Conservation (phyloP, 2,113 vertebrate genomes). For the Hemiprocne comata region DNA sequence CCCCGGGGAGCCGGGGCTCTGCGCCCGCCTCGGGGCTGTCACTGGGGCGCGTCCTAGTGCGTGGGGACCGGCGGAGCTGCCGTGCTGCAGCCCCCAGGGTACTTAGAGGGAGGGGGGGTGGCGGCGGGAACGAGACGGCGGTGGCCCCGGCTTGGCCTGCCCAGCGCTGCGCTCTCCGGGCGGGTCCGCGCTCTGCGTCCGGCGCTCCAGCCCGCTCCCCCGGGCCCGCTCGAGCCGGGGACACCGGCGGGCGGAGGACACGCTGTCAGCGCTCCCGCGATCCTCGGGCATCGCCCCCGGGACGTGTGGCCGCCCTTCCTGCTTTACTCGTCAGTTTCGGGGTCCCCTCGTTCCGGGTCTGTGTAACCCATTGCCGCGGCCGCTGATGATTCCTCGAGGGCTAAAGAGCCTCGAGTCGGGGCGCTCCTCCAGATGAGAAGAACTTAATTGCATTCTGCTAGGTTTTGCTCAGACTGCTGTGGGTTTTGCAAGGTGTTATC, state of each 20-base stretch:
- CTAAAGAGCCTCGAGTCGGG: neutral
- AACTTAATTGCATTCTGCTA: neutral
- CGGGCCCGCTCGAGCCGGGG: neutral
- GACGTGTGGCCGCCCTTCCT: neutral
- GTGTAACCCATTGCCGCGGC: accelerated
- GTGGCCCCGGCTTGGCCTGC: neutral
- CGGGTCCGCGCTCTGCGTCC: too few relatives aligned
- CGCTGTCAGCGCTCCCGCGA: neutral
- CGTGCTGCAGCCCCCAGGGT: neutral
- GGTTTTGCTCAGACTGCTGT: neutral
- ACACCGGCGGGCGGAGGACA: too few relatives aligned
- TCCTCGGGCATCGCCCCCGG: neutral
- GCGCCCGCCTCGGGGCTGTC: neutral
- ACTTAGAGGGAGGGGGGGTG: neutral
- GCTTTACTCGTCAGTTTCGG: neutral
- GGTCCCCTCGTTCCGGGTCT: neutral
- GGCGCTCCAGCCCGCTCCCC: too few relatives aligned
- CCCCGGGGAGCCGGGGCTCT: neutral
- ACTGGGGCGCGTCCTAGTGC: neutral
- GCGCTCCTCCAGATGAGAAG: neutral
- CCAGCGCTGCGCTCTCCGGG: neutral
- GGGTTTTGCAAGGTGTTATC: neutral
- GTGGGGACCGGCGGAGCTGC: neutral
- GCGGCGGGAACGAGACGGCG: neutral
- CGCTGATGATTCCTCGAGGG: neutral